Evolutionary conservation across 23 tunicate species (phyloP).

Genomic region (Ciona savignyi): DNA sequence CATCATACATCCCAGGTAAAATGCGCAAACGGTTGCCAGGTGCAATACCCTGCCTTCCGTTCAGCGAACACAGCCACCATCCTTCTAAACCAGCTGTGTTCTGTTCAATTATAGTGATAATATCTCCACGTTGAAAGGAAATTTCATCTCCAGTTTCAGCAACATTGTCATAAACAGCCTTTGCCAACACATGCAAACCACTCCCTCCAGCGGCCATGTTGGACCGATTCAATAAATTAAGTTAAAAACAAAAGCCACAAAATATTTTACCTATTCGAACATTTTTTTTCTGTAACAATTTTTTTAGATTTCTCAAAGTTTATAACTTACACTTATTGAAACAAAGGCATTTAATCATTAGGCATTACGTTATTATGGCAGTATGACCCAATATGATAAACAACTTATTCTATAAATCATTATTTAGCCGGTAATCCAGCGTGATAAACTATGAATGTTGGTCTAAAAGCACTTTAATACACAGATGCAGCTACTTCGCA

Average conservation of each 20-base stretch:
- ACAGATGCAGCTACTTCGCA: no score
- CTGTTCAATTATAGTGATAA: slow-evolving; percentile 82
- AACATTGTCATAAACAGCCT: slow-evolving; percentile 72
- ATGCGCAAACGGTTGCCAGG: slow-evolving; percentile 77
- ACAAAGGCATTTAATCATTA: no score
- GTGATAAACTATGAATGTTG: no score
- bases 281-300: no score
- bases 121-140: slow-evolving; percentile 58
- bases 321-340: no score
- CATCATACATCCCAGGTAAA: slow-evolving; percentile 27
- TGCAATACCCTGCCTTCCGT: slow-evolving; percentile 84
- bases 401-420: no score
- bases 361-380: no score
- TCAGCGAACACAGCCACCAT: slow-evolving; percentile 91
- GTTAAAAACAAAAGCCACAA: background rate
- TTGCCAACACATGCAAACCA: slow-evolving; percentile 43
- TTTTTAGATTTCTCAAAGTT: no score
- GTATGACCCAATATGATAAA: no score
- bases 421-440: no score
- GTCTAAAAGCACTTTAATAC: no score
- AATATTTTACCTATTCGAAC: no score
- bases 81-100: slow-evolving; percentile 88
- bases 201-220: background rate
- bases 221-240: background rate
- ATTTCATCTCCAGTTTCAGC: slow-evolving; percentile 83